phyloP scores from a whole-genome alignment of 2,888 invertebrate species.

The Papilio protenor region DNA sequence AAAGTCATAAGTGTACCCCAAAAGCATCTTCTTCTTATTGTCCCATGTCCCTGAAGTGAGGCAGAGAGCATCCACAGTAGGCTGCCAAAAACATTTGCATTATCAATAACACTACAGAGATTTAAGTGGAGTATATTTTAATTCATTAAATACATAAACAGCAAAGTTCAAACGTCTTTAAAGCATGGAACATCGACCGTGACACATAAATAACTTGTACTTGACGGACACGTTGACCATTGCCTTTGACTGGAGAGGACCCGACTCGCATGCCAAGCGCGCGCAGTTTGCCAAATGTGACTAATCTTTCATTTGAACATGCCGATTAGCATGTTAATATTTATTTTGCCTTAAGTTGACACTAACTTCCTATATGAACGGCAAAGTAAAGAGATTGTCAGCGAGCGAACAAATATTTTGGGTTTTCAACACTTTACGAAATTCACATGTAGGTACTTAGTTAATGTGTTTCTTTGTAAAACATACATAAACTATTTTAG shows the following conservation, averaged over 20 bases:
- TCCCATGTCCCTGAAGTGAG: too few relatives aligned
- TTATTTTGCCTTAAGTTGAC: conserved; percentile 40
- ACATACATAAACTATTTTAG: neutral
- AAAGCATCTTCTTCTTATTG: too few relatives aligned
- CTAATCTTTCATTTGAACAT: conserved; percentile 61
- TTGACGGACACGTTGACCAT: conserved; percentile 61
- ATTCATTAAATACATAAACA: conserved; percentile 35
- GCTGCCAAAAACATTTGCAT: neutral
- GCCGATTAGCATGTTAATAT: conserved; percentile 43
- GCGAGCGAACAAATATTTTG: conserved; percentile 25
- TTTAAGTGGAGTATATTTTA: conserved; percentile 2
- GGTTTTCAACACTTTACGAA: neutral
- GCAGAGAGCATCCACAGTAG: neutral
- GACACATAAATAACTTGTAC: conserved; percentile 64
- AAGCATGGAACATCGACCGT: conserved; percentile 51
- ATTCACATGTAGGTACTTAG: neutral
- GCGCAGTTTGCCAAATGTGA: conserved; percentile 56
- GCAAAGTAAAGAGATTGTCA: neutral
- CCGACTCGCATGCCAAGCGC: conserved; percentile 60
- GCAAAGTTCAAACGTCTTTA: conserved; percentile 49
- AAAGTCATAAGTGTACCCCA: too few relatives aligned
- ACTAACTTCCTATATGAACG: conserved; percentile 31
- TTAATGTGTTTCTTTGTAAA: neutral
- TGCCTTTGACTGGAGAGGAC: conserved; percentile 57
- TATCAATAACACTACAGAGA: neutral